Conservation (phyloP, 2,888 invertebrate species). For the Tryphoninae sp. region DNA sequence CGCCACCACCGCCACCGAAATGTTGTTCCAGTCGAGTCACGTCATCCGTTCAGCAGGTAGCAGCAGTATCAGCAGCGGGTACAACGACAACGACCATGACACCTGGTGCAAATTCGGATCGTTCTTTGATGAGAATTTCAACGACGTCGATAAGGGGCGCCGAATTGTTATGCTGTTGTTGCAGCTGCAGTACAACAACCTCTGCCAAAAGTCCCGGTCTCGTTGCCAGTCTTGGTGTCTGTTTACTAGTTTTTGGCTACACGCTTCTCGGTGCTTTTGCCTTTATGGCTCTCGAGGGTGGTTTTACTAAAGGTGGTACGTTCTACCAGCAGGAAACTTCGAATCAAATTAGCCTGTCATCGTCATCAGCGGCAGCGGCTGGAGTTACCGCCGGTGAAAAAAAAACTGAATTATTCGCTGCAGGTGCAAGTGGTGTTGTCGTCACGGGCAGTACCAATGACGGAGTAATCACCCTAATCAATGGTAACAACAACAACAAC, state of each 20-base stretch:
- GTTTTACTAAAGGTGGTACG: conserved; percentile 78
- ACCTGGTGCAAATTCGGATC: conserved; percentile 57
- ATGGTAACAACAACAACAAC: neutral
- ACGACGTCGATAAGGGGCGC: conserved; percentile 71
- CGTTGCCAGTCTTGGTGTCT: conserved; percentile 91
- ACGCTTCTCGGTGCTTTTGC: conserved; percentile 95
- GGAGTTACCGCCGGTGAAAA: conserved; percentile 39
- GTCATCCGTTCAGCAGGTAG: conserved; percentile 59
- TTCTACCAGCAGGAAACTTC: conserved; percentile 67
- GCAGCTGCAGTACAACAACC: conserved; percentile 82
- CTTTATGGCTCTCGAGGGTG: conserved; percentile 92
- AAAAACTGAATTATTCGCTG: conserved; percentile 39
- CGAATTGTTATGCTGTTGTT: conserved; percentile 84
- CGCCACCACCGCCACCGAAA: conserved; percentile 64
- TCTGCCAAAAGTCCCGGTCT: conserved; percentile 83
- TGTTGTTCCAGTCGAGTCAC: conserved; percentile 74
- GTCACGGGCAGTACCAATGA: neutral
- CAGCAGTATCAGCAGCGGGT: conserved; percentile 49
- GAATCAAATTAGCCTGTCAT: conserved; percentile 65
- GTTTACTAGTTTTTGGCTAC: conserved; percentile 93
- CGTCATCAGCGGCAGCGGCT: conserved; percentile 53
- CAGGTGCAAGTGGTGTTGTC: conserved; percentile 1
- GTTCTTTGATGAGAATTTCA: conserved; percentile 59
- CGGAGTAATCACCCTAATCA: neutral
- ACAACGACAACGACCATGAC: conserved; percentile 64